Evolutionary conservation across 2,797 vertebrate genomes (phyloP), one percentile per base, ranked within the genome.

Genomic region (Peromyscus aztecus): DNA sequence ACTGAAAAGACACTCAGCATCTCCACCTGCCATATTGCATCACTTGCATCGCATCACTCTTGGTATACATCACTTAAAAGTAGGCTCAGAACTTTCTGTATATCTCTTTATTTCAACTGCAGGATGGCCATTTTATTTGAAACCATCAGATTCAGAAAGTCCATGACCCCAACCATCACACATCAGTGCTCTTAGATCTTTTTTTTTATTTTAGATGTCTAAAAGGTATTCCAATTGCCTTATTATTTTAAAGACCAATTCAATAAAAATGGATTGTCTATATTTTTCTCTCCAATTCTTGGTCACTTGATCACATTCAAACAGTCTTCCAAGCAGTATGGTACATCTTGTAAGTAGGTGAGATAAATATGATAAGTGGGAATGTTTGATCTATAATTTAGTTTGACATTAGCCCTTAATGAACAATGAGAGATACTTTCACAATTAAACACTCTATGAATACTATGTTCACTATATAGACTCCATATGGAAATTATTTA

Each of bases 271-370:
- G 31, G 43, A 24, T 81, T 95, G 57, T 71, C 46, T 65, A 87
- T 7, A 31, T 59, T 73, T 92, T 86, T 37, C n/a, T 77, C 23
- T 71, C 19, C 10, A 40, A 43, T 67, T 76, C 6, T 90, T 81
- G 23, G 29, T 91, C n/a, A 75, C 52, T 91, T 61, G n/a, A 43
- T 55, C 71, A 34, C 93, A 40, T 93, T 91, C 23, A 83, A 88
- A 31, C n/a, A 40, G n/a, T 63, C 89, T 97, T 89, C 69, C 67
- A 73, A 37, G 24, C 5, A 85, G 0, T 75, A 77, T 52, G 8
- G 13, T 52, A 3, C 19, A 29, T 59, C 43, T 27, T 80, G 37
- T n/a, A 63, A 65, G 5, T 31, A 84, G 27, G 57, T 90, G 43
- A 63, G 46, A 31, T 77, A 73, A 76, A 23, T 57, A 0, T 52